Evolutionary conservation across 2,888 invertebrate genomes (phyloP).

Genomic region (Orthosia gracilis): DNA sequence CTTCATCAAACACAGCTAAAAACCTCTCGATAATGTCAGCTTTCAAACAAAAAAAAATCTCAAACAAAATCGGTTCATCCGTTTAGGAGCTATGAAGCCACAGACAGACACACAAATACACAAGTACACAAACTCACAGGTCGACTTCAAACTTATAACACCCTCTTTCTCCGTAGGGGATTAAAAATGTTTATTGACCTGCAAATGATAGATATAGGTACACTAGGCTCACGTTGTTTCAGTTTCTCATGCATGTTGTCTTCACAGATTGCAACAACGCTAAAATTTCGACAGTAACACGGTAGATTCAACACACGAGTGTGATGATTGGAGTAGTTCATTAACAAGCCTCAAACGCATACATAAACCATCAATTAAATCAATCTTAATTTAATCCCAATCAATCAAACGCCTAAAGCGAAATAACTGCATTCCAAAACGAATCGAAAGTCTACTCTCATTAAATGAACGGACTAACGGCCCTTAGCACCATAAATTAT

Average conservation of each 20-base stretch:
- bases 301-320: slow-evolving; percentile 32
- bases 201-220: too few relatives aligned
- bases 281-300: slow-evolving; percentile 6
- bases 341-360: not conserved
- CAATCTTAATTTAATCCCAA: slow-evolving; percentile 22
- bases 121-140: too few relatives aligned
- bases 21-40: too few relatives aligned
- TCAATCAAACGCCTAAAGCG: slow-evolving; percentile 16
- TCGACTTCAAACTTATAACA: too few relatives aligned
- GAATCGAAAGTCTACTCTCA: slow-evolving; percentile 55
- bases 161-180: too few relatives aligned
- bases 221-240: not conserved
- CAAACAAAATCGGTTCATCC: too few relatives aligned
- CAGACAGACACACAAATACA: too few relatives aligned
- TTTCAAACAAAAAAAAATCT: too few relatives aligned
- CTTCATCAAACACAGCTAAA: too few relatives aligned
- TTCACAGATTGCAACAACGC: not conserved
- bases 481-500: slow-evolving; percentile 53
- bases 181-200: too few relatives aligned
- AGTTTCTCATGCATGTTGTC: not conserved
- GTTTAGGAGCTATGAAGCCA: too few relatives aligned
- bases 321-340: not conserved
- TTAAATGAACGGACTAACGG: slow-evolving; percentile 28
- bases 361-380: slow-evolving; percentile 20
- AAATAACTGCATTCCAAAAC: slow-evolving; percentile 32